Base-by-base conservation (phyloP, 2,888 invertebrate genomes). In the Colostygia pectinataria region DNA sequence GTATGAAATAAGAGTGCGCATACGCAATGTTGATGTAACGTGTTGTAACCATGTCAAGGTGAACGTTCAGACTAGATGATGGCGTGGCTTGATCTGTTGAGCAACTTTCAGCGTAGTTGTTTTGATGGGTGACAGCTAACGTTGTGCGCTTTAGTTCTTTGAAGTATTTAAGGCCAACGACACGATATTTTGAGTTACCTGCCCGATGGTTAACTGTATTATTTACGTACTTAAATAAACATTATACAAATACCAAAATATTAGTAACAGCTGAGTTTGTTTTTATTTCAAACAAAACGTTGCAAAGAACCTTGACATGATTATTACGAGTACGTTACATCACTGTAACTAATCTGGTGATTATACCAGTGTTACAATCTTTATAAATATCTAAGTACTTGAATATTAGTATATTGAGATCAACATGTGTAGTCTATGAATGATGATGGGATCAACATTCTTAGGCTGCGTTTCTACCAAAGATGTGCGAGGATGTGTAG, bases 1-100 rank as follows among this genome's bases (percentile, higher is more conserved):
- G 57, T 59, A 57, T 58, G 61, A 58, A 61, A 56, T 61, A 61
- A 61, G 61, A 61, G 53, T 58, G 54, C 42, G 56, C 55, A 61
- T 58, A 53, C 42, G 58, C 56, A 61, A 61, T 23, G 8, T 42
- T 53, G 55, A 58, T 56, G 61, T 61, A 61, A 61, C 50, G 18
- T 40, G 53, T 36, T n/a, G 43, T 52, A 55, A 52, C 23, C 34
- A 12, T 58, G 61, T 53, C 58, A 61, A 58, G 61, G 58, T 61
- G 52, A 41, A 14, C 29, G 10, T 27, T 18, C 9, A 34, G 29
- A 23, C 29, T 27, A 18, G 23, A 38, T 15, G 41, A 31, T 32
- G 7, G 31, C 14, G 8, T 27, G 3, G 10, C n/a, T 27, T 27
- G 10, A n/a, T n/a, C n/a, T n/a, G 5, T 6, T 6, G 20, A 9